Conservation (phyloP, 2,888 invertebrate genomes). For the Lepas anatifera region DNA sequence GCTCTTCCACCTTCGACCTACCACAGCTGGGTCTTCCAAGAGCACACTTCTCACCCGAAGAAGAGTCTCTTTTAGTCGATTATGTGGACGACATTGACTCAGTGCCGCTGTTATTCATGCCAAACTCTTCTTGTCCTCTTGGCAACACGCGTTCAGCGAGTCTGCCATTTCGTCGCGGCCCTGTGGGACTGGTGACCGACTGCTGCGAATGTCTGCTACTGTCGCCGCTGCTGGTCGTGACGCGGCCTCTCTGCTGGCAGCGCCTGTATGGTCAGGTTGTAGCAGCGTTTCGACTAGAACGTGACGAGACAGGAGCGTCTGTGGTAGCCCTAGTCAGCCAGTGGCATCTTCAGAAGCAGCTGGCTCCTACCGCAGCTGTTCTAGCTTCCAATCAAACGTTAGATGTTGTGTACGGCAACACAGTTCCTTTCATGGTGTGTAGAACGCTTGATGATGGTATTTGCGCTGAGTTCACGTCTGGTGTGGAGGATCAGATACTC, state of each 20-base stretch:
- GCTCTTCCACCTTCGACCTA: no score
- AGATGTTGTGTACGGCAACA: background rate
- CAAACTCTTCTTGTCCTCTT: background rate
- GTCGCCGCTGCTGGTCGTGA: background rate
- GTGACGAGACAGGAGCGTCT: background rate
- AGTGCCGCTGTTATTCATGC: background rate
- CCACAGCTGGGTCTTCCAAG: no score
- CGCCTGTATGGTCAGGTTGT: background rate
- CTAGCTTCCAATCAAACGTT: background rate
- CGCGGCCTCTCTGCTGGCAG: conserved; percentile 2
- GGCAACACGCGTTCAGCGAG: background rate
- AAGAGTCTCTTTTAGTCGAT: background rate
- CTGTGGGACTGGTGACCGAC: background rate
- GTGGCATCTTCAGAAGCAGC: background rate
- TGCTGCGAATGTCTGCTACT: background rate
- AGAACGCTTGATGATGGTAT: background rate
- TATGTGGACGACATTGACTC: background rate
- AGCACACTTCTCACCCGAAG: background rate
- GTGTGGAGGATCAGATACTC: background rate
- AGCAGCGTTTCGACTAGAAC: background rate
- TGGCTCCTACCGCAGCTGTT: background rate
- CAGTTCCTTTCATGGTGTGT: background rate
- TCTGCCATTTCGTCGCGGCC: background rate
- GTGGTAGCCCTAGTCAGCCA: no score
- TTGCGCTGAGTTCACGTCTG: background rate